phyloP scores from a whole-genome alignment of 2,113 vertebrate genomes.

The Pygoscelis antarcticus region DNA sequence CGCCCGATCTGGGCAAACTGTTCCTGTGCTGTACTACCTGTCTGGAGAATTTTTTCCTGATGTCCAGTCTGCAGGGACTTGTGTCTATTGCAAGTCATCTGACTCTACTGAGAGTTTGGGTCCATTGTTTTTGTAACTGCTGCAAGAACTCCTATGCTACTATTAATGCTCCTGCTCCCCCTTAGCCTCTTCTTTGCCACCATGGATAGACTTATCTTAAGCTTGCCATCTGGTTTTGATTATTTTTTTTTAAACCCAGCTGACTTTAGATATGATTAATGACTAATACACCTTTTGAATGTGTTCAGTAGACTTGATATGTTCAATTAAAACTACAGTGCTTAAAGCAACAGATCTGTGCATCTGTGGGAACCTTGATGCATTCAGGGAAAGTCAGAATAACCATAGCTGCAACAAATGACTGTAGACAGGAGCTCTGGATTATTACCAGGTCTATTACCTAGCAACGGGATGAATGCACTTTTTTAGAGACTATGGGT shows the following conservation, averaged over 20 bases:
- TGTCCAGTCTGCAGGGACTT: neutral
- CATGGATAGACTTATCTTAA: neutral
- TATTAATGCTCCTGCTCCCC: neutral
- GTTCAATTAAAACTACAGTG: neutral
- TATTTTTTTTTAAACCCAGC: neutral
- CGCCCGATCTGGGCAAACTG: neutral
- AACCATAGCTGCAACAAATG: neutral
- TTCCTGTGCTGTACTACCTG: neutral
- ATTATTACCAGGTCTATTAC: neutral
- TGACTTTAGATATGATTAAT: neutral
- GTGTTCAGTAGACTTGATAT: neutral
- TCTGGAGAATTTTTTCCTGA: neutral
- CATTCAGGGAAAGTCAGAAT: neutral
- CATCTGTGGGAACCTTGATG: neutral
- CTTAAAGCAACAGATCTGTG: neutral
- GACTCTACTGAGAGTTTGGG: neutral
- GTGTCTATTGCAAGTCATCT: neutral
- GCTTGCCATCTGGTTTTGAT: neutral
- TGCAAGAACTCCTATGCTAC: neutral
- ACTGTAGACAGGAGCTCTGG: neutral
- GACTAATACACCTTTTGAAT: neutral
- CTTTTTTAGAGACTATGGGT: neutral
- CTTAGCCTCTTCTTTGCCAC: neutral
- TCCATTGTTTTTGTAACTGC: neutral
- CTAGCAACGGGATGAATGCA: neutral